A percentile compares a stretch with the other conserved stretches of the same genome.
Evolutionary conservation across 2,888 invertebrate genomes (phyloP).

Genomic region (Hirtodrosophila duncani): DNA sequence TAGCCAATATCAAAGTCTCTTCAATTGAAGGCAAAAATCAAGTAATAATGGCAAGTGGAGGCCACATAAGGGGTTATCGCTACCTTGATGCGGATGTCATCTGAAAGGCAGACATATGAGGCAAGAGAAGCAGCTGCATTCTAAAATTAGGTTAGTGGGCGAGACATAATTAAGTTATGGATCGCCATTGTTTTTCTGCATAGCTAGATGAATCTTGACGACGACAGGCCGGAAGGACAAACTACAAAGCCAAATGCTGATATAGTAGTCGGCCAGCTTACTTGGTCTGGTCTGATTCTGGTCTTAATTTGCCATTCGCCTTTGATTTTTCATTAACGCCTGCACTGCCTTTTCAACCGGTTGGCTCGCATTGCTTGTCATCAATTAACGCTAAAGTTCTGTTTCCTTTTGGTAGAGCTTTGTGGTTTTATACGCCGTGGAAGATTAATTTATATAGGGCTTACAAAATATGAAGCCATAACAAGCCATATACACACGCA

Average conservation of each 20-base stretch:
- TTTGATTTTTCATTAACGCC: slow-evolving; percentile 62
- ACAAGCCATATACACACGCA: slow-evolving; percentile 6
- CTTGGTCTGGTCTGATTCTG: not conserved
- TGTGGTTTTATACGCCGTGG: no score
- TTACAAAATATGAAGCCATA: slow-evolving; percentile 15
- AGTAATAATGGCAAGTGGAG: no score
- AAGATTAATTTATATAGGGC: slow-evolving; percentile 40
- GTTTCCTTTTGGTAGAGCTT: not conserved
- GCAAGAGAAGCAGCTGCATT: slow-evolving; percentile 17
- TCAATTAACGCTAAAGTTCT: slow-evolving; percentile 38
- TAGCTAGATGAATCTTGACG: slow-evolving; percentile 62
- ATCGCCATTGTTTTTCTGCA: slow-evolving; percentile 51
- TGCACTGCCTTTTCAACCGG: slow-evolving; percentile 5
- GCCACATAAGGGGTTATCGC: slow-evolving; percentile 30
- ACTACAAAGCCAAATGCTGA: no score
- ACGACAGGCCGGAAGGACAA: slow-evolving; percentile 7
- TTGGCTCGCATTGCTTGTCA: slow-evolving; percentile 30
- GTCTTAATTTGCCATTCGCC: slow-evolving; percentile 19
- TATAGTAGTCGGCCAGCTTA: no score
- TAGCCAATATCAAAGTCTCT: slow-evolving; percentile 42
- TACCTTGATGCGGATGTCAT: slow-evolving; percentile 37
- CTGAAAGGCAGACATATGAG: slow-evolving; percentile 5
- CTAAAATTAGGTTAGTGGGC: slow-evolving; percentile 68
- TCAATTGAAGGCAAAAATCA: slow-evolving; percentile 45
- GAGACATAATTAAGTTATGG: slow-evolving; percentile 70